Evolutionary conservation across 1,140 invertebrate genomes (phyloP).

Genomic region (Orius insidiosus): DNA sequence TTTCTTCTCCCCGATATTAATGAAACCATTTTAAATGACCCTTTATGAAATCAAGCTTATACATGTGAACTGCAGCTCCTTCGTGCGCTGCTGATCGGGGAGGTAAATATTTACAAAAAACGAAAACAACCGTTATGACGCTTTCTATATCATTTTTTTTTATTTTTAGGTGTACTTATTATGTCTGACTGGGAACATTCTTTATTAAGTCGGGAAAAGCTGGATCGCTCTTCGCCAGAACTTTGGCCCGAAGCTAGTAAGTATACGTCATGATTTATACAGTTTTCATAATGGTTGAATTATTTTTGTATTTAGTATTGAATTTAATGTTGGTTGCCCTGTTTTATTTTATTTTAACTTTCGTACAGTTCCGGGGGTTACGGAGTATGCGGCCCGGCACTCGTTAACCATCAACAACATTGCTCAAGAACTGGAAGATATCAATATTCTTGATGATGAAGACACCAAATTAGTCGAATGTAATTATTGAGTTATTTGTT

Average conservation of each 20-base stretch:
- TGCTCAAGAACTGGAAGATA: constrained; percentile 23
- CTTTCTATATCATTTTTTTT: not conserved
- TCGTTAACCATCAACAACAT: constrained; percentile 23
- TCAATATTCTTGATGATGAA: constrained; percentile 24
- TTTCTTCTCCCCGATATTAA: too few species aligned
- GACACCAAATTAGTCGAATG: constrained; percentile 29
- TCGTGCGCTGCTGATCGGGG: too few species aligned
- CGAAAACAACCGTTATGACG: too few species aligned
- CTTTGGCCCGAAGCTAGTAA: constrained; percentile 88
- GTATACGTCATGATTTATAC: constrained; percentile 21
- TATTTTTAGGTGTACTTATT: constrained; percentile 17
- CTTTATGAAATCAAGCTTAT: too few species aligned
- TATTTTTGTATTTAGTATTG: constrained; percentile 3
- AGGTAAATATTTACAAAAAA: too few species aligned
- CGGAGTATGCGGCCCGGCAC: constrained; percentile 31
- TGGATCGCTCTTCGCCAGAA: constrained; percentile 78
- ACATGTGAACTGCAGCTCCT: too few species aligned
- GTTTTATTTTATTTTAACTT: constrained; percentile 5
- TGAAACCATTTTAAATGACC: too few species aligned
- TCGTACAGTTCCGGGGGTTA: constrained; percentile 32
- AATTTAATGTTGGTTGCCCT: constrained; percentile 1
- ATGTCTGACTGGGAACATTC: constrained; percentile 38
- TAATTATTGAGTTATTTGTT: constrained; percentile 18
- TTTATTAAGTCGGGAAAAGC: constrained; percentile 66
- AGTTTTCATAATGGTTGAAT: not conserved